These are phyloP conservation scores for Subanguina moxae DNA, from an alignment of 1,140 invertebrate genomes.

Conservation along the genomic window DNA sequence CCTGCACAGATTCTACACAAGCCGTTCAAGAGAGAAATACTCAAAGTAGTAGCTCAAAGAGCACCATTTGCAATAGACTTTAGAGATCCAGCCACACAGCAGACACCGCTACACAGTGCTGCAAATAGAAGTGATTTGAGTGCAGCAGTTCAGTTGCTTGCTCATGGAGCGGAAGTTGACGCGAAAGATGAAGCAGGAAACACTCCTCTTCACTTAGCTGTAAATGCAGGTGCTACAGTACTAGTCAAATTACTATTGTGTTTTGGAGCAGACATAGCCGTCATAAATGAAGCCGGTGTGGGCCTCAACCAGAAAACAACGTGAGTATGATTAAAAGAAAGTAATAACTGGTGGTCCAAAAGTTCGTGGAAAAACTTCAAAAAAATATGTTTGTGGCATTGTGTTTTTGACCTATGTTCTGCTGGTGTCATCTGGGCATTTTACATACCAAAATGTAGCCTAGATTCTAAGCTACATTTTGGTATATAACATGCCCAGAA, in stretches of 20 bases:
- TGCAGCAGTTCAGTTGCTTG: not conserved
- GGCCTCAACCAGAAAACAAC: not conserved
- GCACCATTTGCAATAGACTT: slow-evolving; percentile 4
- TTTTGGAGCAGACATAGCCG: not conserved
- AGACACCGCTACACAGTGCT: slow-evolving; percentile 3
- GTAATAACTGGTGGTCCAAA: too few relatives aligned
- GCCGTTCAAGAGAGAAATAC: slow-evolving; percentile 12
- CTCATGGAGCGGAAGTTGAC: slow-evolving; percentile 17
- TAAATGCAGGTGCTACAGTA: not conserved
- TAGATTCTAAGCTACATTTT: too few relatives aligned
- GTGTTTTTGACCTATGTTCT: too few relatives aligned
- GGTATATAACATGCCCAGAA: too few relatives aligned
- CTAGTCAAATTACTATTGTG: slow-evolving; percentile 2
- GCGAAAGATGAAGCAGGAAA: slow-evolving; percentile 8
- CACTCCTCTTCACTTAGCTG: slow-evolving; percentile 24
- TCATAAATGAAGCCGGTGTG: not conserved
- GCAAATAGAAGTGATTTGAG: not conserved
- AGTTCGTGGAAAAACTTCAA: too few relatives aligned
- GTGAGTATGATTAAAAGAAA: not conserved
- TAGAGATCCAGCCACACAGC: not conserved
- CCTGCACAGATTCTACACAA: not conserved
- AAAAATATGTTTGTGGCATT: too few relatives aligned
- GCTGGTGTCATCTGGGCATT: too few relatives aligned
- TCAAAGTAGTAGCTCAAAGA: slow-evolving; percentile 7
- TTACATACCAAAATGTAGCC: too few relatives aligned